A percentile compares a stretch with the other conserved stretches of the same genome.
These are phyloP conservation scores for Nezara viridula DNA, from an alignment of 2,888 invertebrate genomes.

Conservation along the genomic window DNA sequence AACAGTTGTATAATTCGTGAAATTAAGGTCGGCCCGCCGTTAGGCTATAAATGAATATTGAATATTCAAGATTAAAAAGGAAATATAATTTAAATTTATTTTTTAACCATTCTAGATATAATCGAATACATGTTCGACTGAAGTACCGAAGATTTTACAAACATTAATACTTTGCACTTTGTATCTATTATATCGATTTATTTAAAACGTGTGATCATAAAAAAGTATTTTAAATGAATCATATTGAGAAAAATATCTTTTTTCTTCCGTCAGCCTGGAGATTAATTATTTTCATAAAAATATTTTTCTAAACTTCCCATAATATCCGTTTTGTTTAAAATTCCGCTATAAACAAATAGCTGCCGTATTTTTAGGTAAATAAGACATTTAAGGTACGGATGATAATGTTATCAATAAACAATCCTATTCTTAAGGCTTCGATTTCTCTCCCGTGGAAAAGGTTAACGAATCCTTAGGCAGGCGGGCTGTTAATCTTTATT, in stretches of 20 bases:
- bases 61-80: too few relatives aligned
- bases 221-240: not conserved
- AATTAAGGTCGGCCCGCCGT: too few relatives aligned
- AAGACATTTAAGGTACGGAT: not conserved
- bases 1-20: too few relatives aligned
- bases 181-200: too few relatives aligned
- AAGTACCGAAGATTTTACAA: too few relatives aligned
- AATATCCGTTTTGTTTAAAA: not conserved
- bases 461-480: not conserved
- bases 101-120: too few relatives aligned
- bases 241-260: not conserved
- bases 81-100: too few relatives aligned
- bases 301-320: not conserved
- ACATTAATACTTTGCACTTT: too few relatives aligned
- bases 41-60: too few relatives aligned
- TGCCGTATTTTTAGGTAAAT: not conserved
- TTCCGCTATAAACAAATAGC: not conserved
- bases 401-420: conserved; percentile 21
- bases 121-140: too few relatives aligned
- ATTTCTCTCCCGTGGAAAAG: not conserved
- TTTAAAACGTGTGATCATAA: too few relatives aligned
- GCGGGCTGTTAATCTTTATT: not conserved
- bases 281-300: not conserved
- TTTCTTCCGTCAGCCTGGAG: not conserved
- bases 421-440: not conserved